Conservation (phyloP, 2,888 invertebrate species). For the Atrina japonica region DNA sequence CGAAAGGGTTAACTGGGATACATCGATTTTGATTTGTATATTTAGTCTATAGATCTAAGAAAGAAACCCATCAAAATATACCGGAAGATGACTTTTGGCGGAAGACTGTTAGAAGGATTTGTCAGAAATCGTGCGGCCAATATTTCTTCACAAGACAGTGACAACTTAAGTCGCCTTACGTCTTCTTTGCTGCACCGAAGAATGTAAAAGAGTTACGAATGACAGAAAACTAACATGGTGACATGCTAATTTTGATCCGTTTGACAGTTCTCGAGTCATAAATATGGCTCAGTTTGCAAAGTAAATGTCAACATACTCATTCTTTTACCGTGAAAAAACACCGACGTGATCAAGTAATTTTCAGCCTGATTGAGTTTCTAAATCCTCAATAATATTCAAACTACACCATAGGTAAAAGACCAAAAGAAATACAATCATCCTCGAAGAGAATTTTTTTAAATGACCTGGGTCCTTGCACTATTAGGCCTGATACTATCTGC, state of each 20-base stretch:
- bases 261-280: conserved; percentile 17
- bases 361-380: background rate
- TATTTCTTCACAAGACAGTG: conserved; percentile 15
- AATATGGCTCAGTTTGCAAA: conserved; percentile 17
- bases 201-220: background rate
- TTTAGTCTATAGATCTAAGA: too few relatives aligned
- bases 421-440: too few relatives aligned
- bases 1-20: too few relatives aligned
- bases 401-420: conserved; percentile 1
- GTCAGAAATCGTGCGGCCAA: conserved; percentile 24
- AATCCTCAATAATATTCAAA: conserved; percentile 9
- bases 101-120: conserved; percentile 14
- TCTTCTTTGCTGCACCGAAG: conserved; percentile 28
- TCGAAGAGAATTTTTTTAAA: too few relatives aligned
- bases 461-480: conserved; percentile 11
- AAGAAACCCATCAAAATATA: too few relatives aligned
- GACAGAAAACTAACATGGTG: background rate
- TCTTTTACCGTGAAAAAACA: conserved; percentile 24
- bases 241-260: conserved; percentile 29
- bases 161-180: conserved; percentile 34
- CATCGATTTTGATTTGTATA: too few relatives aligned
- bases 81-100: too few relatives aligned
- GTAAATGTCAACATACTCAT: conserved; percentile 10
- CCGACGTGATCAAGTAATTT: conserved; percentile 14
- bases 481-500: conserved; percentile 8